Base-by-base conservation (phyloP, 2,888 invertebrate species). In the Hartigia nigra region DNA sequence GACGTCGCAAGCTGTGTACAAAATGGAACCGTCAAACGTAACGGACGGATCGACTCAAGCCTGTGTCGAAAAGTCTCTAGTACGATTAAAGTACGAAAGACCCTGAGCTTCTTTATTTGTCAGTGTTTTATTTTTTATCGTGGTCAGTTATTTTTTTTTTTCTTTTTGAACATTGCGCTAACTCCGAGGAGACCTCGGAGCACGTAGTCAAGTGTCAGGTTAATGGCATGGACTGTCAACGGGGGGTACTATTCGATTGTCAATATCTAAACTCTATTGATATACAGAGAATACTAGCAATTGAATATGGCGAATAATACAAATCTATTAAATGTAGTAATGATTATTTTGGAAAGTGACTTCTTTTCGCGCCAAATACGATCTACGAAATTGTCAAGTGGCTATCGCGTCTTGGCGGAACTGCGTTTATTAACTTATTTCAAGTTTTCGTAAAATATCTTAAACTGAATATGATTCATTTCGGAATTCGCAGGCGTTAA, bases 81-180 rank as follows among this genome's bases (percentile, higher is more conserved):
- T 55, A 23, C 55, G 23, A 55, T 9, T 9, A 14, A 55, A 55
- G 55, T 55, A 55, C 23, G 23, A 55, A 23, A 55, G 23, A 23
- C 0, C 9, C 14, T 39, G 39, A 37, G 12, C n/a, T 34, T 37
- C 31, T 32, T 31, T 55, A 12, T 31, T 31, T 34, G 32, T 14
- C 72, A 76, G 77, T 76, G 76, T 80, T 23, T 37, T 31, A 9
- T 70, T 31, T 14, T 77, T 77, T 79, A 36, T 78, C 81, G 78
- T 76, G 76, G 39, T 75, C 34, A 74, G 77, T 81, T 77, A 36
- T 39, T 12, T 69, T 55, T 55, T 39, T 77, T 70, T 74, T 11
- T 12, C 12, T 76, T 76, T 76, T 55, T 55, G 55, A 23, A 55
- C 23, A 9, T 55, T 55, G 9, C 55, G 23, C 23, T 14, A 55